Evolutionary conservation across 2,113 vertebrate genomes (phyloP).

Genomic region (Cettia cetti): DNA sequence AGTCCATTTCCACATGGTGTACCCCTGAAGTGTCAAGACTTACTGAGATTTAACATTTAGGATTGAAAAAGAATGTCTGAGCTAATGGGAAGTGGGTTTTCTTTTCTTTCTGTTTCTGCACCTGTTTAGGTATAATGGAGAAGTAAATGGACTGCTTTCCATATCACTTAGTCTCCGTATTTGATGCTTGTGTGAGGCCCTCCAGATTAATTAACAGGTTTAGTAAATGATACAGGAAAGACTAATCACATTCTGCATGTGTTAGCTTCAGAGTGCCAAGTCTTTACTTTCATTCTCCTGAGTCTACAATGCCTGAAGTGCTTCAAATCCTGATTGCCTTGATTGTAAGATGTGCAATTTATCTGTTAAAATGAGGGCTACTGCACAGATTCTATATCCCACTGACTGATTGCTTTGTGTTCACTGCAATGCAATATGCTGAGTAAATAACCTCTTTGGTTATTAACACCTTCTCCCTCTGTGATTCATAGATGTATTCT

Average conservation of each 20-base stretch:
- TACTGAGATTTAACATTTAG: neutral
- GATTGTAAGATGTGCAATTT: neutral
- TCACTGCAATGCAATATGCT: neutral
- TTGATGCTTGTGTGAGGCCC: constrained; percentile 1
- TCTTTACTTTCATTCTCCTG: neutral
- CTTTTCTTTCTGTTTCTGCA: neutral
- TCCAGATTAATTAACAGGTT: constrained; percentile 11
- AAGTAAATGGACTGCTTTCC: constrained; percentile 10
- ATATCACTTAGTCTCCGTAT: neutral
- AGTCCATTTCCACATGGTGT: neutral
- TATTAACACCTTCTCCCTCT: neutral
- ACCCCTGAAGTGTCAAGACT: neutral
- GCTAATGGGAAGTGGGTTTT: neutral
- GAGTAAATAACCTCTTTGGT: neutral
- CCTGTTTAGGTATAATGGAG: constrained; percentile 5
- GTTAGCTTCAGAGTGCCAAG: neutral
- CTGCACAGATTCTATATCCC: neutral
- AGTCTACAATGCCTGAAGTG: neutral
- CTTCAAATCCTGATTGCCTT: neutral
- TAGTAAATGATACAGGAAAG: neutral
- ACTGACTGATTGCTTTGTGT: neutral
- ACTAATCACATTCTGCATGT: neutral
- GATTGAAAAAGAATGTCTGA: neutral
- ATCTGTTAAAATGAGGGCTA: neutral
- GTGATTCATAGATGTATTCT: neutral